Percentiles rank a stretch among this genome's conserved stretches.
phyloP scores from a whole-genome alignment of 2,113 vertebrate genomes.

The Podilymbus podiceps region DNA sequence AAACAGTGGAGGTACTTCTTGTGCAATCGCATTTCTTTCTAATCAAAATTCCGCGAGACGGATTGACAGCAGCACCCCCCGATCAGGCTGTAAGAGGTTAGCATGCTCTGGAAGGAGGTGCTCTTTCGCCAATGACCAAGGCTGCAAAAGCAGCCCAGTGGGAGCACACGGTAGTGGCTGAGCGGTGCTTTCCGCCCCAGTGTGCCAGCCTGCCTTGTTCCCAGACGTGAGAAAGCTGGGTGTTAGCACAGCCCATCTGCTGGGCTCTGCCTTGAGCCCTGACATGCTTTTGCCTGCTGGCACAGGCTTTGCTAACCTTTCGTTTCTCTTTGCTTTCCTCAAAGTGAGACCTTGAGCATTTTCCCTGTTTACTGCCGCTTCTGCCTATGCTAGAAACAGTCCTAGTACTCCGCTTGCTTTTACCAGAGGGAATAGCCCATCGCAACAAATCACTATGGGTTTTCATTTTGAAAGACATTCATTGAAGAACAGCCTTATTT shows the following conservation, averaged over 20 bases:
- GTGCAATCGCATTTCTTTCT: neutral
- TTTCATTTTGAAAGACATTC: neutral
- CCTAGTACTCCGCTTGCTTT: neutral
- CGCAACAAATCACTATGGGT: neutral
- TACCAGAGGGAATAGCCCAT: neutral
- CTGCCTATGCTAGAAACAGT: neutral
- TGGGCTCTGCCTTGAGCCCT: neutral
- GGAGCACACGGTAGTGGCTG: accelerated
- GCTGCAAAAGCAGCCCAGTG: accelerated
- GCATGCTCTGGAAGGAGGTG: neutral
- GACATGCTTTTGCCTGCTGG: neutral
- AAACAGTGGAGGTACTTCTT: neutral
- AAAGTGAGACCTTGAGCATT: neutral
- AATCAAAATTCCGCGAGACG: neutral
- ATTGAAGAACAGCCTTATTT: neutral
- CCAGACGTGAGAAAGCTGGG: neutral
- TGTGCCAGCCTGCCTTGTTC: neutral
- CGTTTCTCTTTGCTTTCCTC: neutral
- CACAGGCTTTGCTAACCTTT: neutral
- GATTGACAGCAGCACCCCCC: neutral
- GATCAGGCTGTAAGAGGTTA: neutral
- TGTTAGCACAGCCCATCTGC: no score
- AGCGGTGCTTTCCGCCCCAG: accelerated
- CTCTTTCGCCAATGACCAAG: neutral
- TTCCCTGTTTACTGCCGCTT: neutral